Percentiles rank a stretch among this genome's conserved stretches.
phyloP scores from a whole-genome alignment of 2,888 invertebrate species.

The Melanostoma scalare region DNA sequence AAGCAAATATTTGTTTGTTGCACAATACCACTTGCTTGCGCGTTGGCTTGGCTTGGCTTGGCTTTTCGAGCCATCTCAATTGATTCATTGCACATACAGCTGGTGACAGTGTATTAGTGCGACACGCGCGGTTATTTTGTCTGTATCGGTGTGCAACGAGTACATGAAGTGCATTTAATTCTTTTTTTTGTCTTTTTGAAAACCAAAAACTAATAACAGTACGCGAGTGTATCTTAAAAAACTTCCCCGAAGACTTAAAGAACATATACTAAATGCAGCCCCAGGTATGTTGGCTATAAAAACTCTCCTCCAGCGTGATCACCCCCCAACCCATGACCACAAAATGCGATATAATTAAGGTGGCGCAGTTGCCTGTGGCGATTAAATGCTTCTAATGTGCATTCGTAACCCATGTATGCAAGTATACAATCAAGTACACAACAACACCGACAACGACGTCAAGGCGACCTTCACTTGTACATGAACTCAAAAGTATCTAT shows the following conservation, averaged over 20 bases:
- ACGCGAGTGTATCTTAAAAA: neutral
- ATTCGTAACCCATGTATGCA: slow-evolving; percentile 20
- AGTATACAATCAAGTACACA: slow-evolving; percentile 15
- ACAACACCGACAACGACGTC: slow-evolving; percentile 13
- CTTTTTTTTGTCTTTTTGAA: too few species aligned
- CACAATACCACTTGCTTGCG: slow-evolving; percentile 52
- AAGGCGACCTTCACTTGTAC: slow-evolving; percentile 65
- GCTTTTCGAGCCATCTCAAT: slow-evolving; percentile 46
- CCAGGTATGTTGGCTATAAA: slow-evolving; percentile 3
- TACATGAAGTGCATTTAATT: slow-evolving; percentile 1
- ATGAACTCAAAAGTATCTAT: slow-evolving; percentile 63
- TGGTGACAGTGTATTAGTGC: slow-evolving; percentile 8
- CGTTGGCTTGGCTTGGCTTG: slow-evolving; percentile 22
- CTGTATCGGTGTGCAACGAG: slow-evolving; percentile 10
- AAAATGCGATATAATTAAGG: slow-evolving; percentile 1
- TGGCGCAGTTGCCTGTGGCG: slow-evolving; percentile 12
- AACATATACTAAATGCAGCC: neutral
- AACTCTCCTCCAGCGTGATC: neutral
- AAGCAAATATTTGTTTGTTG: slow-evolving; percentile 51
- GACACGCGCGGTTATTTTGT: slow-evolving; percentile 23
- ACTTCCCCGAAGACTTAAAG: slow-evolving; percentile 1
- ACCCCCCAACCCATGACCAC: too few species aligned
- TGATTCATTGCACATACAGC: slow-evolving; percentile 51
- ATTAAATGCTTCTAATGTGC: slow-evolving; percentile 34
- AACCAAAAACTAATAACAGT: neutral